Base-by-base conservation (phyloP, 2,797 vertebrate species). In the Sebastes variabilis region DNA sequence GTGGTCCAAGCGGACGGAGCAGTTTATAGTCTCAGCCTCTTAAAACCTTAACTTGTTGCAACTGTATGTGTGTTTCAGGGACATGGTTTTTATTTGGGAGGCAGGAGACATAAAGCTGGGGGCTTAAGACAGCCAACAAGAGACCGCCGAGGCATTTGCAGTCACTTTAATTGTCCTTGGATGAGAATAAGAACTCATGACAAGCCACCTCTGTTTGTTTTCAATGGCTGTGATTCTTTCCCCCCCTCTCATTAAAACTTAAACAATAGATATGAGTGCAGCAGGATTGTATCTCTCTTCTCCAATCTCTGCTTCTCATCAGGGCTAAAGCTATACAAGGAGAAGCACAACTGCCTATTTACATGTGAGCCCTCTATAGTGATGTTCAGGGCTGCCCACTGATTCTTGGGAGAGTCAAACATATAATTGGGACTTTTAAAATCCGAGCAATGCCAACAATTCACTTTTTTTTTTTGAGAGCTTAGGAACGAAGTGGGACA, bases 31-130 rank as follows among this genome's bases (percentile, higher is more conserved):
- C 90, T 91, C 87, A 90, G 88, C 76, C 92, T 94, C 88, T 92
- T 94, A 94, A 93, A 95, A 91, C 79, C 87, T 87, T 87, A 92
- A 94, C 92, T 92, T 92, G 87, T 68, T 93, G 90, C 91, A 93
- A 94, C 93, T 79, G 87, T 92, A 84, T 83, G 89, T 91, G 88
- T 79, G 79, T 87, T 92, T 90, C 88, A 92, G 86, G 87, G 91
- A 88, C 88, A 77, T 90, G 91, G 84, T 88, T 95, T 93, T 92
- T 90, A 92, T 95, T 94, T 94, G 24, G 66, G 66, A 71, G 88
- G 81, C 78, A 76, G 79, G 71, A 87, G 87, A 84, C 68, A 25
- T 82, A 66, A 82, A 85, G 82, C 81, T 78, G 68, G 84, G 75
- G 80, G 83, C 79, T 86, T 88, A 66, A 70, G 73, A 86, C 91